Conservation (phyloP, 2,888 invertebrate species). For the Melinaea marsaeus region DNA sequence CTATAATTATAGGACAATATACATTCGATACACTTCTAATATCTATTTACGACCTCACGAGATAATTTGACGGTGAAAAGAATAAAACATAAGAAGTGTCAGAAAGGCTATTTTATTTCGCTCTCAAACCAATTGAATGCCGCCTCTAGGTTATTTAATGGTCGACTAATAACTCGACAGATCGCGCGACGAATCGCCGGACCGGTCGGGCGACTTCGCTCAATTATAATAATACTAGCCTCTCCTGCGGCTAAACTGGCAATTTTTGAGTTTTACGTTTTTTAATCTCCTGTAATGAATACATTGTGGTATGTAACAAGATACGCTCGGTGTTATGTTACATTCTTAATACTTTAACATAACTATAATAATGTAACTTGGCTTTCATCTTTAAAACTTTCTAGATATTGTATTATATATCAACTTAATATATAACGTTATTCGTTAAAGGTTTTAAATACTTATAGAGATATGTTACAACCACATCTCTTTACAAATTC, state of each 20-base stretch:
- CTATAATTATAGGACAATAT: too few relatives aligned
- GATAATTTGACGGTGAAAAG: constrained; percentile 8
- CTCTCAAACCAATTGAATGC: constrained; percentile 52
- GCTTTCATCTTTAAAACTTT: too few relatives aligned
- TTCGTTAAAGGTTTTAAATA: too few relatives aligned
- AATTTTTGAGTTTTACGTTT: constrained; percentile 20
- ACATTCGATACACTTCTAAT: too few relatives aligned
- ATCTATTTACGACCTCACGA: too few relatives aligned
- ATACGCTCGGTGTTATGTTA: background rate
- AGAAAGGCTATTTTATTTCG: constrained; percentile 53
- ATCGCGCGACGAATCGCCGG: constrained; percentile 52
- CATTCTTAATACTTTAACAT: background rate
- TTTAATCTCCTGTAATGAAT: constrained; percentile 20
- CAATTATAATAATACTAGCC: constrained; percentile 28
- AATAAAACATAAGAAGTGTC: constrained; percentile 41
- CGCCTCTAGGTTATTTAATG: constrained; percentile 58
- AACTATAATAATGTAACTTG: too few relatives aligned
- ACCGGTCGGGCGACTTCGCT: constrained; percentile 36
- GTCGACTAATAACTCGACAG: constrained; percentile 53
- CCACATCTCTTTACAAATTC: too few relatives aligned
- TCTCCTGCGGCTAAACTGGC: constrained; percentile 28
- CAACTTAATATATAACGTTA: too few relatives aligned
- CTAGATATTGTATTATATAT: too few relatives aligned
- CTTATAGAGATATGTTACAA: too few relatives aligned
- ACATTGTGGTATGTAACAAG: constrained; percentile 20